Evolutionary conservation across 2,888 invertebrate species (phyloP).

Genomic region (Galerucella pusilla): DNA sequence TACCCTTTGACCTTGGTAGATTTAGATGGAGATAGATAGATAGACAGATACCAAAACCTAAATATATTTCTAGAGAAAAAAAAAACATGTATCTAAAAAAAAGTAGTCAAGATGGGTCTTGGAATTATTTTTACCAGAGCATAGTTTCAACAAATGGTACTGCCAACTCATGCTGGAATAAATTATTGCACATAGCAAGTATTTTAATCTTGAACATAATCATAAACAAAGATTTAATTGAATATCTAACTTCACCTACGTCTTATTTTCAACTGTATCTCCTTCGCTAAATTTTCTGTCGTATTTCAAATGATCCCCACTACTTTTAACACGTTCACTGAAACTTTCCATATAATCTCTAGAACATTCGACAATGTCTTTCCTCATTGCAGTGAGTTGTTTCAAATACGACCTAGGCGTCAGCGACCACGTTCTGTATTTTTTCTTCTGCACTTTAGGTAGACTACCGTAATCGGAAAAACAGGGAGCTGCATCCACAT

Average conservation of each 20-base stretch:
- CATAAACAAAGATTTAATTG: background rate
- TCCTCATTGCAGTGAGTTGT: constrained; percentile 69
- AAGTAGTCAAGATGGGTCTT: too few relatives aligned
- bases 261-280: constrained; percentile 1
- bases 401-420: constrained; percentile 70
- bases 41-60: too few relatives aligned
- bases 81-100: too few relatives aligned
- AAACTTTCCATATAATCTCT: constrained; percentile 61
- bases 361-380: constrained; percentile 68
- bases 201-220: background rate
- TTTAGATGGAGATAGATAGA: too few relatives aligned
- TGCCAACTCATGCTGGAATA: background rate
- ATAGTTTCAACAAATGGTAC: too few relatives aligned
- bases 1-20: too few relatives aligned
- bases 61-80: too few relatives aligned
- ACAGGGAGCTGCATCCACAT: constrained; percentile 51
- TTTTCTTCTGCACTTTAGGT: constrained; percentile 48
- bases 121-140: too few relatives aligned
- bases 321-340: constrained; percentile 5
- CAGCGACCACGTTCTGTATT: constrained; percentile 47
- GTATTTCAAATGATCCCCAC: background rate
- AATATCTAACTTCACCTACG: background rate
- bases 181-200: background rate
- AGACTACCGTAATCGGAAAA: constrained; percentile 64
- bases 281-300: background rate